These are phyloP conservation scores for Mamestra configurata DNA, from an alignment of 1,140 invertebrate species.

Conservation along the genomic window DNA sequence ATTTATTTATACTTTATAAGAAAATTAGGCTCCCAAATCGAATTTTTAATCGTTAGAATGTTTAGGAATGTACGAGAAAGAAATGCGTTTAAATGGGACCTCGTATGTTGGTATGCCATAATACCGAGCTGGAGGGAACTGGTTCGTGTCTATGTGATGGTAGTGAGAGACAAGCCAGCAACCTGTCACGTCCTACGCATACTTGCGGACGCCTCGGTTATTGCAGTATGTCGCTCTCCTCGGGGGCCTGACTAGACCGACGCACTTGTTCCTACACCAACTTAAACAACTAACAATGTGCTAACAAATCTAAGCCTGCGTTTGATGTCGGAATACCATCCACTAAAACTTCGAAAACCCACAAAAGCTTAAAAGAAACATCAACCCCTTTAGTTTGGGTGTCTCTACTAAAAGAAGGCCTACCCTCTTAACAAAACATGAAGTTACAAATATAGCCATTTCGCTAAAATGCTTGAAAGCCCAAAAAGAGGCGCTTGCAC, in stretches of 20 bases:
- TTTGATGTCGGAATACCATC: neutral
- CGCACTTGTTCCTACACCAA: conserved; percentile 15
- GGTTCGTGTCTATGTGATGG: conserved; percentile 21
- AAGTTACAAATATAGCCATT: conserved; percentile 8
- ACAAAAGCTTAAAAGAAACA: neutral
- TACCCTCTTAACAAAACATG: conserved; percentile 32
- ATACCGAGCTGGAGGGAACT: conserved; percentile 3
- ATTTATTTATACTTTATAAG: conserved; percentile 40
- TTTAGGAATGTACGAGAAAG: conserved; percentile 31
- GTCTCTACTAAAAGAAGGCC: neutral
- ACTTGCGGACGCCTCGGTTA: conserved; percentile 30
- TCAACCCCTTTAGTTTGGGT: neutral
- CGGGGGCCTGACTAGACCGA: neutral
- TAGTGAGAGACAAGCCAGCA: conserved; percentile 40
- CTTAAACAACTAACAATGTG: conserved; percentile 5
- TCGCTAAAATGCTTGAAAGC: neutral
- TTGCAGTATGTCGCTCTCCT: conserved; percentile 1
- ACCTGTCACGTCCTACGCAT: conserved; percentile 47
- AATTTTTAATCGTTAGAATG: conserved; percentile 37
- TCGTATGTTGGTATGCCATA: conserved; percentile 34
- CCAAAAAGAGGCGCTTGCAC: conserved; percentile 31
- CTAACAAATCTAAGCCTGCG: conserved; percentile 13
- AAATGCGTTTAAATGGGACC: conserved; percentile 21
- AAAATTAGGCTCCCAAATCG: conserved; percentile 41
- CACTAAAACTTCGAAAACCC: neutral